Evolutionary conservation across 2,113 vertebrate genomes (phyloP).

Genomic region (Takifugu flavidus): DNA sequence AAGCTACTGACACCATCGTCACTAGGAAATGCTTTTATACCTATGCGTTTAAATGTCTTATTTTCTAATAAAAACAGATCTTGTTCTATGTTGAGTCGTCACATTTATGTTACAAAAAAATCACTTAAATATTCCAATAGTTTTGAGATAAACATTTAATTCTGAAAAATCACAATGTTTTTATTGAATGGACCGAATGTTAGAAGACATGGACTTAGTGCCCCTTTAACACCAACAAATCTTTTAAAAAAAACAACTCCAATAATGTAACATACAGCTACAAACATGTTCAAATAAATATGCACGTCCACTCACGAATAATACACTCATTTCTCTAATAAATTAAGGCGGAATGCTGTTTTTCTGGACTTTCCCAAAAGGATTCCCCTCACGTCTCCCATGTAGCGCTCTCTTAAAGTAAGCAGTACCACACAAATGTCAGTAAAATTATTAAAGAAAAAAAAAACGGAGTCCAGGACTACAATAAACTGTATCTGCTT

Average conservation of each 20-base stretch:
- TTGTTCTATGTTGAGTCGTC: background rate
- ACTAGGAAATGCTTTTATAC: constrained; percentile 45
- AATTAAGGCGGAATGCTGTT: constrained; percentile 67
- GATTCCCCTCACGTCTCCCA: constrained; percentile 30
- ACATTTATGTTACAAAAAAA: no score
- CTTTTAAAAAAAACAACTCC: constrained; percentile 31
- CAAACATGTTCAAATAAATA: constrained; percentile 80
- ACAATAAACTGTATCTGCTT: constrained; percentile 34
- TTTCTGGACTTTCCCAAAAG: constrained; percentile 34
- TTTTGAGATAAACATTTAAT: constrained; percentile 28
- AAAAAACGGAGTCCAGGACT: constrained; percentile 24
- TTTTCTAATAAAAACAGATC: constrained; percentile 53
- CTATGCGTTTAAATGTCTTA: constrained; percentile 11
- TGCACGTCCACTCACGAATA: constrained; percentile 39
- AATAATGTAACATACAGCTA: constrained; percentile 69
- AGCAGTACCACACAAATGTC: constrained; percentile 41
- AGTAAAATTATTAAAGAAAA: constrained; percentile 41
- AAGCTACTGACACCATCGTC: background rate
- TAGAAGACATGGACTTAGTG: constrained; percentile 65
- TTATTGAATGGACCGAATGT: constrained; percentile 70
- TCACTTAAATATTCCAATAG: background rate
- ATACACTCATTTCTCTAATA: constrained; percentile 47
- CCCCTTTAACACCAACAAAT: constrained; percentile 50
- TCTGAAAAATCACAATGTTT: constrained; percentile 52
- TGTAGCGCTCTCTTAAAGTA: constrained; percentile 32